A percentile compares a stretch with the other conserved stretches of the same genome.
Conservation (phyloP, 2,797 vertebrate genomes). For the Adelosebastes latens region DNA sequence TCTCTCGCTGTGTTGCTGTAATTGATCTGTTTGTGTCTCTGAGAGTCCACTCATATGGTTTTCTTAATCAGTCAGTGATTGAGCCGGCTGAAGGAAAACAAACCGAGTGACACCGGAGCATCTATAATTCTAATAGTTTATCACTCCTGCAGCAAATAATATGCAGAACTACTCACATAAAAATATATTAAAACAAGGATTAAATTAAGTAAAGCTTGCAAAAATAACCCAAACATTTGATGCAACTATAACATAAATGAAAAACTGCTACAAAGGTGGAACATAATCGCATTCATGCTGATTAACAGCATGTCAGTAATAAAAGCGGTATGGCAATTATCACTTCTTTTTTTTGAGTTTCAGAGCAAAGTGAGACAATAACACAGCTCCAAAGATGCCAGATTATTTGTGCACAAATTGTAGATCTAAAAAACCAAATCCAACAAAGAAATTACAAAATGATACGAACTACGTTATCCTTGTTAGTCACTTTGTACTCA, state of each 20-base stretch:
- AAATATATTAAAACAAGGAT: background rate
- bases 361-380: background rate
- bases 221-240: background rate
- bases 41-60: conserved; percentile 45
- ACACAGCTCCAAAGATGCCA: background rate
- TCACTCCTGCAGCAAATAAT: background rate
- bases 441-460: background rate
- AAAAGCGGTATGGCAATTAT: background rate
- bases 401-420: background rate
- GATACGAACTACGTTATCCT: background rate
- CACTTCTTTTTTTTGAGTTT: background rate
- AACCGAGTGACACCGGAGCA: background rate
- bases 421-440: background rate
- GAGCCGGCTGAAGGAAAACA: conserved; percentile 37
- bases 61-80: conserved; percentile 62
- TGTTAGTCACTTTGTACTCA: conserved; percentile 67
- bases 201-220: background rate
- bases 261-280: background rate
- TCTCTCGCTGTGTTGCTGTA: conserved; percentile 25
- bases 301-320: background rate
- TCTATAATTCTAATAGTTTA: background rate
- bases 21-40: conserved; percentile 63
- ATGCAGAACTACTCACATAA: background rate
- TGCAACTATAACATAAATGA: background rate
- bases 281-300: background rate